Conservation (phyloP, 1,140 invertebrate genomes). For the Macrobrachium nipponense region DNA sequence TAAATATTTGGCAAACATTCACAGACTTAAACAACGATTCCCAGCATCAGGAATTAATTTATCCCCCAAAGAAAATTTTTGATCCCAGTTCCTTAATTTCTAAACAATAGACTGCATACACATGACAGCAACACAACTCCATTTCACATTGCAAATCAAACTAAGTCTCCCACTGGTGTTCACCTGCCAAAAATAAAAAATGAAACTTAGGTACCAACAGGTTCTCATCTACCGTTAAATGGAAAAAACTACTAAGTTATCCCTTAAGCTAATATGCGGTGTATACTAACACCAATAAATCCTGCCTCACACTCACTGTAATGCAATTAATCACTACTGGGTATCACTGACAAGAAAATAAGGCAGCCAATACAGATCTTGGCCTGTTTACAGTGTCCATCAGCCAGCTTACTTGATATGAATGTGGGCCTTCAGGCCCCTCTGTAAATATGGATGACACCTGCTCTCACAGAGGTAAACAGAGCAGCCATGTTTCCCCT, state of each 20-base stretch:
- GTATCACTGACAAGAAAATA: conserved; percentile 50
- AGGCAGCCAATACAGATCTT: conserved; percentile 54
- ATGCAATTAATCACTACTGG: conserved; percentile 33
- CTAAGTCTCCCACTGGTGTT: conserved; percentile 41
- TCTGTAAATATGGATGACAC: conserved; percentile 6
- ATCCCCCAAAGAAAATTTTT: background rate
- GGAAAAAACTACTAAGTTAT: conserved; percentile 36
- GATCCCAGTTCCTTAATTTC: background rate
- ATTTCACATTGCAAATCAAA: conserved; percentile 23
- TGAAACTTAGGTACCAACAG: conserved; percentile 19
- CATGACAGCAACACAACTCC: conserved; percentile 28
- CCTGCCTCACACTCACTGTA: conserved; percentile 27
- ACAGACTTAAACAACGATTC: conserved; percentile 21
- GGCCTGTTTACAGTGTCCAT: conserved; percentile 36
- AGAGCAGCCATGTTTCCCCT: background rate
- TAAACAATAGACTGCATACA: conserved; percentile 8
- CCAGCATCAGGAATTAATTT: conserved; percentile 7
- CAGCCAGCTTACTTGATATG: conserved; percentile 40
- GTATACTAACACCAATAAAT: conserved; percentile 47
- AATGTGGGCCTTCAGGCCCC: conserved; percentile 14
- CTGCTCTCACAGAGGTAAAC: conserved; percentile 34
- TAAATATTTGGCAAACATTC: conserved; percentile 56
- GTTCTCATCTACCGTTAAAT: conserved; percentile 31
- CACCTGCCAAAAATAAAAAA: conserved; percentile 41
- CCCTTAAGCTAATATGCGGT: conserved; percentile 52